Conservation (phyloP, 2,888 invertebrate species). For the Habroteleia sp. region DNA sequence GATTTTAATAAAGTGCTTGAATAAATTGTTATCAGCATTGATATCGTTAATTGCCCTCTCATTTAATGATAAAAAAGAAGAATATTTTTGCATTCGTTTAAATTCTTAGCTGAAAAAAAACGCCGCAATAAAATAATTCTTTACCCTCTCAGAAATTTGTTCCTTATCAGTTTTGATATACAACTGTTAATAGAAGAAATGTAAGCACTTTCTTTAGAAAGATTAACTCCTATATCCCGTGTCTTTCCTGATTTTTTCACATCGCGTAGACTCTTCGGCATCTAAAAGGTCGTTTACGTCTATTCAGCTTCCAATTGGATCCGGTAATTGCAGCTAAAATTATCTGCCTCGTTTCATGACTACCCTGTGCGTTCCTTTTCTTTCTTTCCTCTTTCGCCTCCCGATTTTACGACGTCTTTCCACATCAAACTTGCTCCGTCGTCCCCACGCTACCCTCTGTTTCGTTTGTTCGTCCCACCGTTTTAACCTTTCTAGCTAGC, state of each 20-base stretch:
- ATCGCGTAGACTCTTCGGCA: slow-evolving; percentile 44
- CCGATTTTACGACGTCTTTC: slow-evolving; percentile 50
- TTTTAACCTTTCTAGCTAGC: slow-evolving; percentile 64
- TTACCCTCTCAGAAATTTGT: too few relatives aligned
- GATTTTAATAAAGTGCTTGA: too few relatives aligned
- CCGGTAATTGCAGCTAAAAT: slow-evolving; percentile 74
- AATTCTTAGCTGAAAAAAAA: too few relatives aligned
- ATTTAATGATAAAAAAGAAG: too few relatives aligned
- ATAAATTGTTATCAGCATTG: too few relatives aligned
- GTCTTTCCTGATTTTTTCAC: slow-evolving; percentile 39
- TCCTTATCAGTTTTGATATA: slow-evolving; percentile 29
- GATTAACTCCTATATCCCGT: slow-evolving; percentile 21
- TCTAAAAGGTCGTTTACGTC: slow-evolving; percentile 71
- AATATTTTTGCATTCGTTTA: too few relatives aligned
- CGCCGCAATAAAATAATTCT: too few relatives aligned
- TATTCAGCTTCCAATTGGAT: slow-evolving; percentile 74
- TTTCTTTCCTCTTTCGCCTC: slow-evolving; percentile 47
- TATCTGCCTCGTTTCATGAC: slow-evolving; percentile 66
- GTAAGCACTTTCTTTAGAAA: slow-evolving; percentile 12
- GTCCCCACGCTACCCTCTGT: slow-evolving; percentile 48
- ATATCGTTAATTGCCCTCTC: too few relatives aligned
- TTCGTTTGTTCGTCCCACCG: slow-evolving; percentile 58
- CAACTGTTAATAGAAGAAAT: slow-evolving; percentile 19
- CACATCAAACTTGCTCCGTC: slow-evolving; percentile 54
- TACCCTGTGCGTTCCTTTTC: slow-evolving; percentile 29